These are phyloP conservation scores for Ctenoplectra terminalis DNA, from an alignment of 1,140 invertebrate species.

Conservation along the genomic window DNA sequence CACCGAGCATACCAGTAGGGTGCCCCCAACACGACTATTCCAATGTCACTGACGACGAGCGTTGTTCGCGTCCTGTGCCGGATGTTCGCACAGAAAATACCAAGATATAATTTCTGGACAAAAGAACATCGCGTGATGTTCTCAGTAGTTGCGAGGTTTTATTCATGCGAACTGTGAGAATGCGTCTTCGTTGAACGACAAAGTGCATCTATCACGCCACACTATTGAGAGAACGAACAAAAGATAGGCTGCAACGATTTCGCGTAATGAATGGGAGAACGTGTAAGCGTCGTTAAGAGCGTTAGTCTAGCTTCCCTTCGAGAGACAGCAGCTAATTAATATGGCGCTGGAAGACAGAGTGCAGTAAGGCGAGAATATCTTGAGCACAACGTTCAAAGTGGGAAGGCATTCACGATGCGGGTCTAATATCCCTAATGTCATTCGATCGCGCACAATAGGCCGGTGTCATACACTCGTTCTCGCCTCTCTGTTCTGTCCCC, in stretches of 20 bases:
- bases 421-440: constrained; percentile 75
- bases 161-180: neutral
- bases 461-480: constrained; percentile 62
- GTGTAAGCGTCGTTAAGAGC: neutral
- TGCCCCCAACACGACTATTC: neutral
- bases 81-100: constrained; percentile 46
- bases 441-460: constrained; percentile 75
- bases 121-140: constrained; percentile 34
- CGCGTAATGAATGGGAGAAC: constrained; percentile 12
- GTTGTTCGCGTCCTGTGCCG: constrained; percentile 27
- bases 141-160: too few species aligned
- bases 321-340: constrained; percentile 38
- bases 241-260: neutral
- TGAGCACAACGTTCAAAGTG: constrained; percentile 59
- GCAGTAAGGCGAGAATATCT: constrained; percentile 35
- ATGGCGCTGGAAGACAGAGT: neutral
- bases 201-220: neutral
- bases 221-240: neutral
- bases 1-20: constrained; percentile 25
- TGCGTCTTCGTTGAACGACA: neutral
- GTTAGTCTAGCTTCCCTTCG: neutral
- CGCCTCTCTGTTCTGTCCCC: constrained; percentile 52
- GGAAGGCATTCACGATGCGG: constrained; percentile 73
- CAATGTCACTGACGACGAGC: constrained; percentile 41
- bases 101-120: constrained; percentile 34